phyloP scores from a whole-genome alignment of 1,140 invertebrate species.

The Temnothorax nylanderi region DNA sequence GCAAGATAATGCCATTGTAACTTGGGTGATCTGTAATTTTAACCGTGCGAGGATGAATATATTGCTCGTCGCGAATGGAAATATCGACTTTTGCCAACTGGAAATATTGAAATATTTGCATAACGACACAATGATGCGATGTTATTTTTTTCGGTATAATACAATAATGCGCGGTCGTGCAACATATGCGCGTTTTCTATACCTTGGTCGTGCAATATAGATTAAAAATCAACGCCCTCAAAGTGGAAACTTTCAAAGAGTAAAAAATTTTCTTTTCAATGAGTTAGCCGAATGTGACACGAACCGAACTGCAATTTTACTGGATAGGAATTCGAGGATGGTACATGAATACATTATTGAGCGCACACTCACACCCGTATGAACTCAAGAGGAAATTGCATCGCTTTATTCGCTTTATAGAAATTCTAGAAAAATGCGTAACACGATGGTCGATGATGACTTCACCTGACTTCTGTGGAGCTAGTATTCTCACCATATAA shows the following conservation, averaged over 20 bases:
- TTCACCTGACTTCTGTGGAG: neutral
- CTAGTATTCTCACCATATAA: no score
- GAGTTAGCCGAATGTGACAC: neutral
- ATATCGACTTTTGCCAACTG: neutral
- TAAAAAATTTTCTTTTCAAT: neutral
- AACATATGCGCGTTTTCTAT: neutral
- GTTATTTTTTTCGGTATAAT: neutral
- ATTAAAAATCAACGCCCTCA: conserved; percentile 1
- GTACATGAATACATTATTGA: conserved; percentile 38
- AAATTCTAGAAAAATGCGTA: neutral
- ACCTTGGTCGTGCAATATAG: neutral
- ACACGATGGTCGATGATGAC: neutral
- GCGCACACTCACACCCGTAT: neutral
- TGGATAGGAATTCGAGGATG: neutral
- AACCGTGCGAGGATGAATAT: neutral
- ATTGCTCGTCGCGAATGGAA: neutral
- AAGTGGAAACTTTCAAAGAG: neutral
- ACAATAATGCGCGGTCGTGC: neutral
- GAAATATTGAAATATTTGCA: conserved; percentile 40
- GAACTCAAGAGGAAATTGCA: neutral
- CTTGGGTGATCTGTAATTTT: conserved; percentile 10
- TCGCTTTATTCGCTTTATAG: neutral
- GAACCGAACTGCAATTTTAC: conserved; percentile 12
- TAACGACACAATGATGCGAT: neutral
- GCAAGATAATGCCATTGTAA: conserved; percentile 14